These are phyloP conservation scores for Micromys minutus DNA, from an alignment of 2,113 vertebrate genomes.

Conservation along the genomic window DNA sequence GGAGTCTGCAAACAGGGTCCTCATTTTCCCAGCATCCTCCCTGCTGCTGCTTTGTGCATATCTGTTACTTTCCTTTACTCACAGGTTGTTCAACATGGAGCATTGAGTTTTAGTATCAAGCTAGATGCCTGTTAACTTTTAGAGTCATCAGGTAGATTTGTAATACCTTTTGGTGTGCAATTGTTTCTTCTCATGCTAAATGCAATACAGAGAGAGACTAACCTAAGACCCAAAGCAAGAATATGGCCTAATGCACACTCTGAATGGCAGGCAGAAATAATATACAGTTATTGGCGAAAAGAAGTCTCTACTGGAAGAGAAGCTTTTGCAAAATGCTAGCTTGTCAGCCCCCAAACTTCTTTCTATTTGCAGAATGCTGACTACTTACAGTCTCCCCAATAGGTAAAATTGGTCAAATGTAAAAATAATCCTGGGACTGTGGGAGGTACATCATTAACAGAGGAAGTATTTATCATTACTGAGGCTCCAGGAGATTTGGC, in stretches of 20 bases:
- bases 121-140: background rate
- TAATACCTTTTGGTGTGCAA: background rate
- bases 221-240: background rate
- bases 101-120: background rate
- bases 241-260: background rate
- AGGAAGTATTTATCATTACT: slow-evolving; percentile 42
- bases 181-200: slow-evolving; percentile 22
- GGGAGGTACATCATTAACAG: slow-evolving; percentile 50
- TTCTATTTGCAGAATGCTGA: background rate
- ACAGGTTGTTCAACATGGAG: background rate
- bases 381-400: background rate
- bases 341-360: background rate
- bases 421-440: slow-evolving; percentile 49
- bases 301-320: background rate
- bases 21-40: background rate
- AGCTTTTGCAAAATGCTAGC: background rate
- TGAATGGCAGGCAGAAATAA: slow-evolving; percentile 12
- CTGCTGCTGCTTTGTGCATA: rapidly evolving
- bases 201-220: background rate
- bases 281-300: slow-evolving; percentile 35
- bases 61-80: background rate
- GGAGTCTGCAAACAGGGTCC: background rate
- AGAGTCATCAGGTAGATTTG: background rate
- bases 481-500: slow-evolving; percentile 33
- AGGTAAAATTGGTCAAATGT: slow-evolving; percentile 48